Evolutionary conservation across 1,140 invertebrate genomes (phyloP).

Genomic region (Tachypleus tridentatus): DNA sequence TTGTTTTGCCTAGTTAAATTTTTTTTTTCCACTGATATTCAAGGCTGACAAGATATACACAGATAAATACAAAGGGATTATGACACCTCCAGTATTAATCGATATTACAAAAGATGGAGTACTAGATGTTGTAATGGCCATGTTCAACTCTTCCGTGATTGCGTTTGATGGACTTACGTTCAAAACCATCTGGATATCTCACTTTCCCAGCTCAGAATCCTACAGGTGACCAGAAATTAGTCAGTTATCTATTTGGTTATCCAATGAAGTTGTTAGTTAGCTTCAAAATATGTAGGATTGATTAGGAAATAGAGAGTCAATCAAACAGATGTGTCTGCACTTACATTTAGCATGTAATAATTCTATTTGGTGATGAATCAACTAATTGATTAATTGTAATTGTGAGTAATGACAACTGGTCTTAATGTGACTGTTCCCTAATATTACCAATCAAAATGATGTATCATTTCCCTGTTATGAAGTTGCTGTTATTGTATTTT

Average conservation of each 20-base stretch:
- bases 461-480: too few species aligned
- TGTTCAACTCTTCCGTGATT: constrained; percentile 57
- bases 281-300: too few species aligned
- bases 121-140: constrained; percentile 56
- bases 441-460: too few species aligned
- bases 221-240: constrained; percentile 34
- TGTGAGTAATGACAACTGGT: too few species aligned
- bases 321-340: too few species aligned
- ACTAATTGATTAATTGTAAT: too few species aligned
- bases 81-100: constrained; percentile 52
- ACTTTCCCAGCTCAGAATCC: constrained; percentile 45
- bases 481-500: too few species aligned
- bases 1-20: neutral
- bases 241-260: neutral
- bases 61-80: constrained; percentile 38
- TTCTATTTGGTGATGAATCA: too few species aligned
- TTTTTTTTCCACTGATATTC: constrained; percentile 7
- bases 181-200: constrained; percentile 55
- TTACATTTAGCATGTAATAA: too few species aligned
- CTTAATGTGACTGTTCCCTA: too few species aligned
- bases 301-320: too few species aligned
- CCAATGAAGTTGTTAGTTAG: neutral
- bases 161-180: constrained; percentile 57
- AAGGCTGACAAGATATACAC: constrained; percentile 29
- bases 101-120: constrained; percentile 61